Base-by-base conservation (phyloP, 2,888 invertebrate species). In the Cryptosula pallasiana region DNA sequence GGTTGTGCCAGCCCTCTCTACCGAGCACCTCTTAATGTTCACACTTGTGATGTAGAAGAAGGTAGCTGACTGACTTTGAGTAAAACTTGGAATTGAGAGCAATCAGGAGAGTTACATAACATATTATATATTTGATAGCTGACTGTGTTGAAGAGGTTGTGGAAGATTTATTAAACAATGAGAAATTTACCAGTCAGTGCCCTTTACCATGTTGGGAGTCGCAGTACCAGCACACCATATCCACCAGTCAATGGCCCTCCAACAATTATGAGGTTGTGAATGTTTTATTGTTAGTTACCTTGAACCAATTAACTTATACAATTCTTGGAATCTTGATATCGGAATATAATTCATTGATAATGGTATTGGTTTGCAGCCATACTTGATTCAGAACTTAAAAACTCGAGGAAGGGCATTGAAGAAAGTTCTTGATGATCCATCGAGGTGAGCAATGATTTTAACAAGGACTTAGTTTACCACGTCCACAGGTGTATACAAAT, bases 131-230 rank as follows among this genome's bases (percentile, higher is more conserved):
- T n/a, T n/a, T n/a, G n/a, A n/a, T 45, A 45, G 45, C 20, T 5
- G 45, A 45, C 5, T 45, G 45, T 20, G 45, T 20, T 45, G 45
- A 13, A 20, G 45, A 5, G 5, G 45, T 45, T 45, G 45, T 20
- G 45, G 45, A 45, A 20, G 45, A 45, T 5, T 20, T 45, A 5
- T 45, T 45, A 45, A 20, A 45, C 45, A 5, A 45, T 13, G 45
- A 20, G 9, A 45, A 45, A 13, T 45, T 5, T 45, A 45, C 9
- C 45, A 45, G 20, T 20, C 45, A 45, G 32, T 63, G 63, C n/a
- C 63, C 63, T 34, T 32, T 63, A 13, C 63, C 63, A 25, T 63
- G 63, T 27, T 63, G 63, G 63, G 63, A 63, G 32, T 63, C 63
- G 13, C 63, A 63, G 63, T 63, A 63, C 32, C 63, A 32, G 27